Evolutionary conservation across 1,140 invertebrate genomes (phyloP), one percentile per base, ranked within the genome.

Genomic region (Argopecten irradians): DNA sequence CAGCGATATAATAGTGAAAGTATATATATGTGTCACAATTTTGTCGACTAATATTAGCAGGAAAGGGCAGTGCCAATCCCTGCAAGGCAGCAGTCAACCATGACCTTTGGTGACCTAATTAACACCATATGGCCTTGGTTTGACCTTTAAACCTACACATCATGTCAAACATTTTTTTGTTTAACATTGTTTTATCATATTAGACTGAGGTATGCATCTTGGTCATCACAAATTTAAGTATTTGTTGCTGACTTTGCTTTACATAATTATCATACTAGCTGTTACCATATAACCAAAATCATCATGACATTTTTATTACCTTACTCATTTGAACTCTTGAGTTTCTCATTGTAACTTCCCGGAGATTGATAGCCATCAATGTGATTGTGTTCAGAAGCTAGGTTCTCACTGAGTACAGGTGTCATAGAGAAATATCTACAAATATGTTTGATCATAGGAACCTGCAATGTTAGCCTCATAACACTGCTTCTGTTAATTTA

Each of bases 101-200:
- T 71, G 55, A 71, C 55, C 55, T 71, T 71, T 71, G 55, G 55
- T 71, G 55, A 71, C 55, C 55, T 39, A 39, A 8, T 71, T 71
- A 71, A 71, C 55, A 71, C 55, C 55, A 71, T 71, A 71, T 71
- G 55, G 55, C 55, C 55, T 71, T 71, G 55, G 55, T 71, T 71
- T 71, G 55, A 71, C 55, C 55, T 71, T 71, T 71, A 71, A 71
- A 71, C 55, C 28, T 71, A 71, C 55, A 71, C 55, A 28, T 71
- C 16, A 16, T 71, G 55, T 71, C 55, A 71, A 28, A 71, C 55
- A 71, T 71, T 71, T 71, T 71, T 71, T 5, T 71, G 55, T 71
- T n/a, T n/a, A 71, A 71, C 55, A 71, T 8, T 19, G 22, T 46
- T n/a, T 71, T 28, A 28, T 71, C 55, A 28, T n/a, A n/a, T 71